Evolutionary conservation across 1,140 invertebrate genomes (phyloP).

Genomic region (Cydia pomonella): DNA sequence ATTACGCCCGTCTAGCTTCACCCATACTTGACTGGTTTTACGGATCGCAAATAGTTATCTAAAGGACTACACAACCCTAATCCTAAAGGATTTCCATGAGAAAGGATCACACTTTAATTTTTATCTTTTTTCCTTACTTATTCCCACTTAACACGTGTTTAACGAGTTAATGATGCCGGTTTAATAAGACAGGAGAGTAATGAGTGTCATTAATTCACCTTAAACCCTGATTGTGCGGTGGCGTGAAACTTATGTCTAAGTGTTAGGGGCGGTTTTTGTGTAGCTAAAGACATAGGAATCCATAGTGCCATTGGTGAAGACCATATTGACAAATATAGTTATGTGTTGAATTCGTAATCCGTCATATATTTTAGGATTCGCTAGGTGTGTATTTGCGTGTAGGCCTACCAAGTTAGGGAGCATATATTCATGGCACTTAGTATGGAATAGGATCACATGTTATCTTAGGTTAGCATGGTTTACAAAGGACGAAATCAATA

Average conservation of each 20-base stretch:
- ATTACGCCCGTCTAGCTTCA: too few species aligned
- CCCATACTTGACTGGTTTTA: too few species aligned
- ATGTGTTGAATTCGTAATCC: too few species aligned
- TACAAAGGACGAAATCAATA: too few species aligned
- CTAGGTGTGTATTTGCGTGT: too few species aligned
- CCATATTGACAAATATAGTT: too few species aligned
- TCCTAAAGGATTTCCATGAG: slow-evolving; percentile 23
- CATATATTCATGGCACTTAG: too few species aligned
- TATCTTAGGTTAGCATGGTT: too few species aligned
- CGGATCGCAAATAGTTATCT: not conserved
- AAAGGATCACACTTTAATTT: slow-evolving; percentile 13
- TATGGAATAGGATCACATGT: too few species aligned
- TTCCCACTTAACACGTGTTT: slow-evolving; percentile 55
- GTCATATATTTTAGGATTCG: too few species aligned
- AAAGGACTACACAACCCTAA: slow-evolving; percentile 26
- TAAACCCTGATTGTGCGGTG: not conserved
- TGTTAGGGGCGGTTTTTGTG: not conserved
- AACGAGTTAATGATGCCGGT: slow-evolving; percentile 54
- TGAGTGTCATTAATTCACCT: slow-evolving; percentile 39
- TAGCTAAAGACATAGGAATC: too few species aligned
- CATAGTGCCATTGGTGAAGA: not conserved
- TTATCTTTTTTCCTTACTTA: slow-evolving; percentile 15
- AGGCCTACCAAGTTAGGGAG: too few species aligned
- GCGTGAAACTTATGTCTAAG: not conserved
- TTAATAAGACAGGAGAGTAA: slow-evolving; percentile 62